Conservation (phyloP, 2,113 vertebrate species). For the Scalopus aquaticus region DNA sequence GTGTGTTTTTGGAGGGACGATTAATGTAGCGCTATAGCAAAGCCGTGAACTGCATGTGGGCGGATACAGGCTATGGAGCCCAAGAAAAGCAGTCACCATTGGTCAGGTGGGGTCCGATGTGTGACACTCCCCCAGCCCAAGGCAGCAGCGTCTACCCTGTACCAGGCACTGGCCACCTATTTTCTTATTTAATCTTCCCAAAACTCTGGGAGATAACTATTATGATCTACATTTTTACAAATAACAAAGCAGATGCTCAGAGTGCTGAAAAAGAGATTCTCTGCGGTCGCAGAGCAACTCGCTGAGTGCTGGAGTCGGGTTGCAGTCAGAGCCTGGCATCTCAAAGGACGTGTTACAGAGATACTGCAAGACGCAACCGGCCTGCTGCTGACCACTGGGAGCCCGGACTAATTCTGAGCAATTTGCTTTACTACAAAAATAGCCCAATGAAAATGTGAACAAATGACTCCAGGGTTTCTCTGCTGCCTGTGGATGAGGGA, state of each 20-base stretch:
- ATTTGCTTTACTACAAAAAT: conserved; percentile 51
- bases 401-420: background rate
- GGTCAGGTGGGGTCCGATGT: background rate
- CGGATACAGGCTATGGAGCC: background rate
- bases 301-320: background rate
- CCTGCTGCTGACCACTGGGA: background rate
- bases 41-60: background rate
- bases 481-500: background rate
- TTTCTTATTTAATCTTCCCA: background rate
- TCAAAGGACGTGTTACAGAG: background rate
- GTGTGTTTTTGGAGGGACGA: background rate
- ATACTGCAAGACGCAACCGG: background rate
- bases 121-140: background rate
- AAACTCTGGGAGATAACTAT: background rate
- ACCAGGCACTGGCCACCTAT: background rate
- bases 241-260: background rate
- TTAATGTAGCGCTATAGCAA: conserved; percentile 17
- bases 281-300: background rate
- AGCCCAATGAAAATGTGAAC: conserved; percentile 8
- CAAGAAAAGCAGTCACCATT: background rate
- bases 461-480: background rate
- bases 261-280: background rate
- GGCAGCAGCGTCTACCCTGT: background rate
- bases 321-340: background rate
- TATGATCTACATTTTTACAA: background rate